Evolutionary conservation across 1,140 invertebrate genomes (phyloP), one percentile per base, ranked within the genome.

Genomic region (Drosophila takahashii): DNA sequence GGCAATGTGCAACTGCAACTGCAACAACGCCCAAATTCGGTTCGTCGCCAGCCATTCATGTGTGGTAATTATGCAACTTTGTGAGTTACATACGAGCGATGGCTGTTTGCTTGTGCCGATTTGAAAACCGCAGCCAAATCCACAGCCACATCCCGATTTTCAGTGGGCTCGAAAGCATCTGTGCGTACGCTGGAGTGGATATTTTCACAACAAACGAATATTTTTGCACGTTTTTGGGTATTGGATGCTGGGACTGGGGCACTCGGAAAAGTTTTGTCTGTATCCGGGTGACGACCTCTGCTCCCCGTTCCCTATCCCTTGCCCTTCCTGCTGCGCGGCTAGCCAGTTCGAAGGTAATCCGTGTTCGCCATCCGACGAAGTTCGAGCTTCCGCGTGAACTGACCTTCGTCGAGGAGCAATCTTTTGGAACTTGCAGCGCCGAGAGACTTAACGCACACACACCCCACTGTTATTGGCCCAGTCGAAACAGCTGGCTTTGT

Each of bases 351-450:
- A 32, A 0, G 77, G 52, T 16, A 73, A 51, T 16, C 37, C 41
- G 44, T 37, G 4, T 18, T 47, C 53, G 59, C 16, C 59, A 39
- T 41, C 52, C 54, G 71, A 72, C 50, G 70, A 79, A 78, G 76
- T 83, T 77, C 79, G 51, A 72, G 75, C 70, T 79, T 79, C 79
- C 84, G 84, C 71, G 65, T 72, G 79, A 87, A 87, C 83, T 87
- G 83, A 87, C 83, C 83, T 87, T 87, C 79, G 75, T 53, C 72
- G 48, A 18, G 65, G 62, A 48, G 59, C 70, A 72, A 81, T 73
- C 75, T 66, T 72, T 66, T 57, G 60, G 51, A 51, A 56, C 69
- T 81, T 70, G 59, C 66, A 69, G 56, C 50, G 54, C 54, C 58
- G 58, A 79, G 76, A 84, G 80, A 72, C 71, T 79, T 52, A 78